Evolutionary conservation across 2,797 vertebrate species (phyloP).

Genomic region (Galago senegalensis): DNA sequence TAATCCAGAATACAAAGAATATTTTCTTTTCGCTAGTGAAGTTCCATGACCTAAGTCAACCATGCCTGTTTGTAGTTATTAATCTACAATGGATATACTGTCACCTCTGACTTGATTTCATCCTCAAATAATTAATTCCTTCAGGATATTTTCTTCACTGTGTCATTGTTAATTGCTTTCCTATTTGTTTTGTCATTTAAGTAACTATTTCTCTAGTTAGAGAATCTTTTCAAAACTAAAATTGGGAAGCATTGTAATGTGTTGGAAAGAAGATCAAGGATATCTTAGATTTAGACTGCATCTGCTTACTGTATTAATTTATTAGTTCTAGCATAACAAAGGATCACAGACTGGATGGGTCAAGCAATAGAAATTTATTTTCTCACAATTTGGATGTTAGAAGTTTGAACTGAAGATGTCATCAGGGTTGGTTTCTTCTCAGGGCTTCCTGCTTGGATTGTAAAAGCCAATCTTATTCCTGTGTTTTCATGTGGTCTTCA

Average conservation of each 20-base stretch:
- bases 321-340: neutral
- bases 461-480: neutral
- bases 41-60: neutral
- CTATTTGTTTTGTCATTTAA: neutral
- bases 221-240: neutral
- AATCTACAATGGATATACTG: neutral
- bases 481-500: neutral
- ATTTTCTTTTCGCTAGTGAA: neutral
- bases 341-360: neutral
- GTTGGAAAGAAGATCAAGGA: neutral
- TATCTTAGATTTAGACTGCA: neutral
- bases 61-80: neutral
- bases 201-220: neutral
- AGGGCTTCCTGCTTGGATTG: neutral
- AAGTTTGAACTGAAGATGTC: neutral
- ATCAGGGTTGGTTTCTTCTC: neutral
- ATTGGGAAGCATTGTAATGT: neutral
- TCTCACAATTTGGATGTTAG: neutral
- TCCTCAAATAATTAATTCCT: neutral
- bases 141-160: constrained; percentile 9
- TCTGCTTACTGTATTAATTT: neutral
- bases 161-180: neutral
- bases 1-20: neutral
- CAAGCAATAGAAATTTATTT: neutral
- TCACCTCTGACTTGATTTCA: neutral